A percentile compares a stretch with the other conserved stretches of the same genome.
phyloP scores from a whole-genome alignment of 92 coral and sea anemone species.

The Zoanthus sansibaricus region DNA sequence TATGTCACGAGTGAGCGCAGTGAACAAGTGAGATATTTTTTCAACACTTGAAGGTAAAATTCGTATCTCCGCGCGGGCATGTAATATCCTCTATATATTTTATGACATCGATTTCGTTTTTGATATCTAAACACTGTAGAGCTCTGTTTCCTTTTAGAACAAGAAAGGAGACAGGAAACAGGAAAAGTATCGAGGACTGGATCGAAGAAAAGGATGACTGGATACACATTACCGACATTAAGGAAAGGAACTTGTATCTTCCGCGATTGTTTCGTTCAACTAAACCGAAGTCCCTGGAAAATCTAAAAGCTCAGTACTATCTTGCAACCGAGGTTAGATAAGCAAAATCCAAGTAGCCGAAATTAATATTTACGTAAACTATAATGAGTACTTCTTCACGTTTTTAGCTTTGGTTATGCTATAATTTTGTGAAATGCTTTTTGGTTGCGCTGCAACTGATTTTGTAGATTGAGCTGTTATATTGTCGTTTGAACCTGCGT shows the following conservation, averaged over 20 bases:
- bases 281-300: constrained; percentile 75
- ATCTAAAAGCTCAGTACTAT: constrained; percentile 65
- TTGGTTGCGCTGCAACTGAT: too few relatives aligned
- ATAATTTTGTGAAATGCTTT: too few relatives aligned
- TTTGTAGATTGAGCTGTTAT: too few relatives aligned
- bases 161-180: neutral
- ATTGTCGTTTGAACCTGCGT: too few relatives aligned
- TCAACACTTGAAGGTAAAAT: too few relatives aligned
- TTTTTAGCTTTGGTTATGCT: too few relatives aligned
- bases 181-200: constrained; percentile 29
- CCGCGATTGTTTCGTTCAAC: constrained; percentile 80
- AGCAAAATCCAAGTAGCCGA: neutral
- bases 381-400: too few relatives aligned
- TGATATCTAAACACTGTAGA: neutral
- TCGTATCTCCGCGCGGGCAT: too few relatives aligned
- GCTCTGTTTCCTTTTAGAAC: neutral
- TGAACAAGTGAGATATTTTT: too few relatives aligned
- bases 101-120: neutral
- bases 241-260: constrained; percentile 61
- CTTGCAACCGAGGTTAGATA: constrained; percentile 26
- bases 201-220: constrained; percentile 77
- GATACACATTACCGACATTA: constrained; percentile 31
- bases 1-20: too few relatives aligned
- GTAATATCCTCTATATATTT: too few relatives aligned
- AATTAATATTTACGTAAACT: too few relatives aligned